Conservation (phyloP, 2,797 vertebrate species). For the Spinibarbus caldwelli region DNA sequence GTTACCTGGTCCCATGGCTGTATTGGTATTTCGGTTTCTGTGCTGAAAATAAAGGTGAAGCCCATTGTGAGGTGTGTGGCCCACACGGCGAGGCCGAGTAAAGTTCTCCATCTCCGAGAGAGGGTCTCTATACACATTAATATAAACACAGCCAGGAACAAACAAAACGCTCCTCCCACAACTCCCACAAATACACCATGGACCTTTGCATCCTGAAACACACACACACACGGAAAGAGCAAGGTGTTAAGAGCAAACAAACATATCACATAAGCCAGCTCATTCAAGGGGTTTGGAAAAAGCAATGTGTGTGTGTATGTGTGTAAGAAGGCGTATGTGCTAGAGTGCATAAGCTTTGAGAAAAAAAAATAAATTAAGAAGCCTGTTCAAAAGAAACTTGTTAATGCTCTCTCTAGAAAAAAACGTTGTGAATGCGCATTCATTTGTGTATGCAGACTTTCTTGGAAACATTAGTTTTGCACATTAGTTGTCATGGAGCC, state of each 20-base stretch:
- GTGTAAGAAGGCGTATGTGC: not conserved
- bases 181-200: conserved; percentile 82
- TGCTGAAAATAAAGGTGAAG: conserved; percentile 84
- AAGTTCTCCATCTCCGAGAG: conserved; percentile 82
- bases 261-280: not conserved
- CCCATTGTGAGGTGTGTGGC: conserved; percentile 87
- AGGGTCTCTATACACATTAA: conserved; percentile 87
- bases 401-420: not conserved
- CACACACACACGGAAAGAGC: conserved; percentile 21
- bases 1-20: conserved; percentile 91
- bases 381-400: not conserved
- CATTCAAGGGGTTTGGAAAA: not conserved
- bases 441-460: not conserved
- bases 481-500: conserved; percentile 74
- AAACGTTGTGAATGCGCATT: not conserved
- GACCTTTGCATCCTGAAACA: conserved; percentile 66
- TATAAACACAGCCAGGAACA: conserved; percentile 85
- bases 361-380: not conserved
- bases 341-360: not conserved
- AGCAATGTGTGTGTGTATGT: not conserved
- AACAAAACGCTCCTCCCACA: conserved; percentile 79
- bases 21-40: conserved; percentile 30
- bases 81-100: conserved; percentile 86
- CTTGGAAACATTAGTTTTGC: conserved; percentile 44
- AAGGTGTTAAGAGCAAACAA: conserved; percentile 4